Percentiles rank a stretch among this genome's conserved stretches.
Conservation (phyloP, 2,888 invertebrate genomes). For the Tethea ocularis region DNA sequence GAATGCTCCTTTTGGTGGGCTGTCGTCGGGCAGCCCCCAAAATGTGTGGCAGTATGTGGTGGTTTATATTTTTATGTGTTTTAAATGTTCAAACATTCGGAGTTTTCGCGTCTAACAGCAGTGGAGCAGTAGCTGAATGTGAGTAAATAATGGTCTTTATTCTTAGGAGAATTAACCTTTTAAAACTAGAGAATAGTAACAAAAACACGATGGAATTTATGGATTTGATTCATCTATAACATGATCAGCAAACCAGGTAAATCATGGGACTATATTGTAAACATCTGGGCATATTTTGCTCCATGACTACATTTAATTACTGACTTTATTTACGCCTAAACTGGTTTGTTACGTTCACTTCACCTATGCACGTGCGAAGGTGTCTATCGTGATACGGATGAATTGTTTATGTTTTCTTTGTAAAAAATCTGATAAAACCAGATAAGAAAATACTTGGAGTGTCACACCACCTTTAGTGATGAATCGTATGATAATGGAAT, state of each 20-base stretch:
- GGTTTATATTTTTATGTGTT: slow-evolving; percentile 78
- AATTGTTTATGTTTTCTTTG: slow-evolving; percentile 41
- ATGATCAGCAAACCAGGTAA: neutral
- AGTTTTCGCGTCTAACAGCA: slow-evolving; percentile 66
- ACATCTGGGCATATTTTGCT: slow-evolving; percentile 47
- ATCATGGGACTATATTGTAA: slow-evolving; percentile 40
- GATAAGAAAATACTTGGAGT: slow-evolving; percentile 33
- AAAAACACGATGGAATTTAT: neutral
- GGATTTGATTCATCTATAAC: neutral
- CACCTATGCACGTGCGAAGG: slow-evolving; percentile 13
- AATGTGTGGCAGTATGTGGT: slow-evolving; percentile 81
- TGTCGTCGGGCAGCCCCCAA: slow-evolving; percentile 82
- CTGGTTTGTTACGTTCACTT: slow-evolving; percentile 56
- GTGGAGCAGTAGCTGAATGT: slow-evolving; percentile 62
- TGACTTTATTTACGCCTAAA: slow-evolving; percentile 55
- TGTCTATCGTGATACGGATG: slow-evolving; percentile 13
- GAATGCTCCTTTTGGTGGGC: slow-evolving; percentile 80
- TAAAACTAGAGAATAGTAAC: neutral
- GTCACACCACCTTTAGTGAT: slow-evolving; percentile 30
- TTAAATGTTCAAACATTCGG: slow-evolving; percentile 69
- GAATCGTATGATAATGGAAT: slow-evolving; percentile 4
- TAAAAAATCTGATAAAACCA: slow-evolving; percentile 31
- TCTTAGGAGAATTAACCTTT: no score
- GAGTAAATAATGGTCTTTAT: slow-evolving; percentile 44
- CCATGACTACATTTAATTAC: slow-evolving; percentile 35